phyloP scores from a whole-genome alignment of 2,888 invertebrate genomes.

The Amaurobius ferox region DNA sequence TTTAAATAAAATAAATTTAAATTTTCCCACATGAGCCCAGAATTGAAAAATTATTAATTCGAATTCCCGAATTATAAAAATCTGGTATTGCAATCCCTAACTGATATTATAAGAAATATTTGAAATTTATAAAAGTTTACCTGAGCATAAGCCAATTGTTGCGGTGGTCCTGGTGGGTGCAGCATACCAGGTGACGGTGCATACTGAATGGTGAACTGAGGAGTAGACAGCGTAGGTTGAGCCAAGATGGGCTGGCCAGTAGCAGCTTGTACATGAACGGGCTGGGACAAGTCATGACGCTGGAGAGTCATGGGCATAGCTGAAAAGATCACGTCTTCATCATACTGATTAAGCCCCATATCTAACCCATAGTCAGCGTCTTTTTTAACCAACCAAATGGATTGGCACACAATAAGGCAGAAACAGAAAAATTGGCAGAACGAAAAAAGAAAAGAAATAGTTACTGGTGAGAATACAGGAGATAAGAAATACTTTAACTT shows the following conservation, averaged over 20 bases:
- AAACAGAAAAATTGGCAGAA: conserved; percentile 34
- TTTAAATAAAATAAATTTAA: too few relatives aligned
- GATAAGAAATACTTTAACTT: not conserved
- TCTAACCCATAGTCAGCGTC: conserved; percentile 54
- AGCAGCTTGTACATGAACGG: conserved; percentile 87
- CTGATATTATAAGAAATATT: too few relatives aligned
- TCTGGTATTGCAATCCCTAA: too few relatives aligned
- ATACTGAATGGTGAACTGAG: conserved; percentile 73
- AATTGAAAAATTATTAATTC: too few relatives aligned
- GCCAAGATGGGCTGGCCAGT: conserved; percentile 91
- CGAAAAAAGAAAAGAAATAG: conserved; percentile 47
- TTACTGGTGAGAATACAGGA: conserved; percentile 15
- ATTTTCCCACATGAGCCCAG: too few relatives aligned
- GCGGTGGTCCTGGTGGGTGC: conserved; percentile 71
- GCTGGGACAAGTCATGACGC: conserved; percentile 82
- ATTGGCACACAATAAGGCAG: not conserved
- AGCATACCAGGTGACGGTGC: conserved; percentile 71
- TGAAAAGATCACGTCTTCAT: conserved; percentile 66
- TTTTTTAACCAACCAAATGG: conserved; percentile 41
- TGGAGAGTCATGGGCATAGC: conserved; percentile 71
- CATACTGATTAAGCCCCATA: conserved; percentile 62
- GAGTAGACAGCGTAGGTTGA: conserved; percentile 84
- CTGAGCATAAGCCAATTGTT: conserved; percentile 63
- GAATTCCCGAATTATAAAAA: too few relatives aligned
- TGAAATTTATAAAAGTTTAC: too few relatives aligned